phyloP scores from a whole-genome alignment of 2,797 vertebrate genomes.

The Sebastes kiyomatsui region DNA sequence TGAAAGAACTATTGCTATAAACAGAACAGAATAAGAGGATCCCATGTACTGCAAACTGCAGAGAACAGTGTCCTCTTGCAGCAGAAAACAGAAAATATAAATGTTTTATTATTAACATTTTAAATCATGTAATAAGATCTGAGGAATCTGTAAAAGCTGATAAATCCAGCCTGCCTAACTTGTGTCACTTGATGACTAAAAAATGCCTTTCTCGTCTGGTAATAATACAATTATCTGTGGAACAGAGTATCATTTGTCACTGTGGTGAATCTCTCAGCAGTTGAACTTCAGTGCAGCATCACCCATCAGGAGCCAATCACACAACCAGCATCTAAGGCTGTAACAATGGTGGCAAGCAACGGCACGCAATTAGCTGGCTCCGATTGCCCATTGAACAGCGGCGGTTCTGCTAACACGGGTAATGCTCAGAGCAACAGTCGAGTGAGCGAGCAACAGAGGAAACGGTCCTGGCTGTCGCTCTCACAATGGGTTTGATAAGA shows the following conservation, averaged over 20 bases:
- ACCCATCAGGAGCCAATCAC: constrained; percentile 18
- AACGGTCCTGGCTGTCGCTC: background rate
- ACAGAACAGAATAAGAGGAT: too few species aligned
- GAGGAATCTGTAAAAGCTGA: background rate
- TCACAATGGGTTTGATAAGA: constrained; percentile 3
- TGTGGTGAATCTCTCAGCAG: background rate
- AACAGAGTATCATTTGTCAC: background rate
- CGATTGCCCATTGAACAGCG: background rate
- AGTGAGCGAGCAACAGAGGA: background rate
- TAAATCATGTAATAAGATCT: background rate
- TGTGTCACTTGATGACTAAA: background rate
- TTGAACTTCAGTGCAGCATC: background rate
- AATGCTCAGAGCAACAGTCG: background rate
- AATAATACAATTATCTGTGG: background rate
- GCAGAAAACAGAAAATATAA: background rate
- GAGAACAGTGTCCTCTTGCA: background rate
- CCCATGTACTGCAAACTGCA: too few species aligned
- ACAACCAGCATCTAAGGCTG: background rate
- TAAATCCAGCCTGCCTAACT: background rate
- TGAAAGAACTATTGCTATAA: too few species aligned
- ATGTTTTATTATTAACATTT: background rate
- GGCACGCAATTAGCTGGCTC: background rate
- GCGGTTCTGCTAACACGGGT: background rate
- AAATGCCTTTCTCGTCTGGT: background rate
- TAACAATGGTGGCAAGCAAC: background rate